A percentile compares a stretch with the other conserved stretches of the same genome.
These are phyloP conservation scores for Lithophane semibrunnea DNA, from an alignment of 2,888 invertebrate species.

Conservation along the genomic window DNA sequence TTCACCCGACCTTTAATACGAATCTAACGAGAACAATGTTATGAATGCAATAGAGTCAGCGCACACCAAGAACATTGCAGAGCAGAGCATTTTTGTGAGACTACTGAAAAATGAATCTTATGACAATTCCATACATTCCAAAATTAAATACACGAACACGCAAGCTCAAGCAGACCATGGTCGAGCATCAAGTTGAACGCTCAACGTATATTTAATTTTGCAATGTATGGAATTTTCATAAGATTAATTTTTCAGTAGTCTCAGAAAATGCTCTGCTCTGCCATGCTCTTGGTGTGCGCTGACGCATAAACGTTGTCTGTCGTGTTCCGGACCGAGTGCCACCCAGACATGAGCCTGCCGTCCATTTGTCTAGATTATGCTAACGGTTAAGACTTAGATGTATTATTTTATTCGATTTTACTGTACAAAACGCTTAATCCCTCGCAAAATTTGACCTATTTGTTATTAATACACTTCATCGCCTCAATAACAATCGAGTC, in stretches of 20 bases:
- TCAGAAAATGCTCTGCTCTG: no score
- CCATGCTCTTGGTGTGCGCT: no score
- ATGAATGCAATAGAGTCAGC: constrained; percentile 5
- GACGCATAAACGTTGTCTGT: constrained; percentile 19
- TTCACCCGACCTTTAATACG: not conserved
- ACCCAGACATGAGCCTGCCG: constrained; percentile 72
- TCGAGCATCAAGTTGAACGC: no score
- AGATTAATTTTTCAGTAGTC: no score
- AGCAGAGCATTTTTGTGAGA: no score
- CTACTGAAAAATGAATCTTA: no score
- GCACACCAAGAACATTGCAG: no score
- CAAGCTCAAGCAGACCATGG: no score
- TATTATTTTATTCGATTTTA: constrained; percentile 81
- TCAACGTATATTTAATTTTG: no score
- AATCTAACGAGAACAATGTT: constrained; percentile 25
- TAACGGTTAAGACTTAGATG: constrained; percentile 83
- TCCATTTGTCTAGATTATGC: constrained; percentile 83
- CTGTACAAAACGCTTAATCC: constrained; percentile 89
- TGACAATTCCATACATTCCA: no score
- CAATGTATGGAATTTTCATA: no score
- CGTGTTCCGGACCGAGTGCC: constrained; percentile 75
- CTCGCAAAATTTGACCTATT: constrained; percentile 87
- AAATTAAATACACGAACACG: no score
- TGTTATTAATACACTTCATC: constrained; percentile 75
- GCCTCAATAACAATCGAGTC: constrained; percentile 73